phyloP scores from a whole-genome alignment of 53 echinoderm and acorn worm species.

The Paracentrotus lividus region DNA sequence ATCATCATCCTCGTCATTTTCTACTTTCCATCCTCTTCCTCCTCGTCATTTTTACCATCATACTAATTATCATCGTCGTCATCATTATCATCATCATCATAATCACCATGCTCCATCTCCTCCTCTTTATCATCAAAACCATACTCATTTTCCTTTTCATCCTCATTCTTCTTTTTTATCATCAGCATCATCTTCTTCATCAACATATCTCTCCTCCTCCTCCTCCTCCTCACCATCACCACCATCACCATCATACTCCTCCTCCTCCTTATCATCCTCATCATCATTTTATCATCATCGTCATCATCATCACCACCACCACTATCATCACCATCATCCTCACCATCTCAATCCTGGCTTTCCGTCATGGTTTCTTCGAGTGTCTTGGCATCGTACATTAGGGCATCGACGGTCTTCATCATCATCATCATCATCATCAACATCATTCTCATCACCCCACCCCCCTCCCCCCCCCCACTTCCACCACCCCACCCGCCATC shows the following conservation, averaged over 20 bases:
- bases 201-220: not conserved
- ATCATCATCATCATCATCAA: not conserved
- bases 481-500: not conserved
- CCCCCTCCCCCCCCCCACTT: no score
- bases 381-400: constrained; percentile 87
- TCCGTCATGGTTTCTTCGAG: constrained; percentile 86
- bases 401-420: constrained; percentile 46
- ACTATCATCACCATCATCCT: constrained; percentile 19
- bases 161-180: no score
- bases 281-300: not conserved
- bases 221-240: constrained; percentile 3
- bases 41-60: not conserved
- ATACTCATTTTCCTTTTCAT: not conserved
- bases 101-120: not conserved
- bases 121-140: not conserved
- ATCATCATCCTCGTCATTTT: not conserved
- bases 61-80: not conserved
- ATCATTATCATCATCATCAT: not conserved
- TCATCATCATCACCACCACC: not conserved
- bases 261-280: not conserved
- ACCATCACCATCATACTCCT: no score
- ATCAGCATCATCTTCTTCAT: not conserved
- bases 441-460: constrained; percentile 16
- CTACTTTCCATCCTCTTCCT: not conserved
- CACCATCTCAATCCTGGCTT: not conserved